phyloP scores from a whole-genome alignment of 2,888 invertebrate genomes.

The Sicus ferrugineus region DNA sequence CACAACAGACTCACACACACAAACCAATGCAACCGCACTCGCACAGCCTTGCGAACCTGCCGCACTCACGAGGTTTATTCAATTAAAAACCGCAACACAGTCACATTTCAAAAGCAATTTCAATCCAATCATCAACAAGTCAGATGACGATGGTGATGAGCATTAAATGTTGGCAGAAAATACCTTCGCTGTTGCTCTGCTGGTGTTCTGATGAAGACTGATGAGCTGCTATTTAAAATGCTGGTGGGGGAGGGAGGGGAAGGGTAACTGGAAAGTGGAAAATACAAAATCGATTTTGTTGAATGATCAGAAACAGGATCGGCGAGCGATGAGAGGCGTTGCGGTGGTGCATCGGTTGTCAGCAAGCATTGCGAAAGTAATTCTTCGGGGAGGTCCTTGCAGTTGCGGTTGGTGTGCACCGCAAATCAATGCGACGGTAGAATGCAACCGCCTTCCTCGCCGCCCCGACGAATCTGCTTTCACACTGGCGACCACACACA shows the following conservation, averaged over 20 bases:
- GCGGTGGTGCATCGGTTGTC: neutral
- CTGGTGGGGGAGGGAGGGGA: neutral
- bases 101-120: conserved; percentile 23
- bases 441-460: neutral
- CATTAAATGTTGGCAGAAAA: conserved; percentile 6
- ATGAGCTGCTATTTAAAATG: conserved; percentile 6
- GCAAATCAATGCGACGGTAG: neutral
- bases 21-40: conserved; percentile 2
- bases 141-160: neutral
- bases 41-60: conserved; percentile 12
- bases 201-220: neutral
- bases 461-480: neutral
- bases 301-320: conserved; percentile 4
- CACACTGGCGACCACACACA: neutral
- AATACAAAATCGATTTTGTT: conserved; percentile 5
- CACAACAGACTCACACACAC: conserved; percentile 1
- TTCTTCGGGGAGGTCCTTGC: neutral
- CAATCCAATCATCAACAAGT: conserved; percentile 16
- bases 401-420: neutral
- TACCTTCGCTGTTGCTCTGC: neutral
- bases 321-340: neutral
- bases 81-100: conserved; percentile 40
- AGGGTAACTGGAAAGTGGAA: too few relatives aligned
- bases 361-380: neutral
- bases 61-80: conserved; percentile 37